phyloP scores from a whole-genome alignment of 92 coral and sea anemone genomes.

The Pocillopora meandrina region DNA sequence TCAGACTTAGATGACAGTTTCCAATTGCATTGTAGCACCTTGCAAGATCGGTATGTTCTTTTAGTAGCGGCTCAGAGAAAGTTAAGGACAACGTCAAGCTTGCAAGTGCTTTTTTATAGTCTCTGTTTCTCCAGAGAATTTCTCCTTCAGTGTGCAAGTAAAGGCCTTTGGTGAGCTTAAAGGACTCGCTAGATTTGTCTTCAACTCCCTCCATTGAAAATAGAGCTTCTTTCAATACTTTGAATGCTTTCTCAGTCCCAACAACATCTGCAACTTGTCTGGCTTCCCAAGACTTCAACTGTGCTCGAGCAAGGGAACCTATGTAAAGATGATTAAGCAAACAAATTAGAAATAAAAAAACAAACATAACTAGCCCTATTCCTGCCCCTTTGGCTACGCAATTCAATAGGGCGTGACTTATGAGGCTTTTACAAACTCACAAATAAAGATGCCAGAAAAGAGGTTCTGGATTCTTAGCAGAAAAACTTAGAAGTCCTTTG shows the following conservation, averaged over 20 bases:
- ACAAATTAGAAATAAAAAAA: too few relatives aligned
- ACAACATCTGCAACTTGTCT: conserved; percentile 35
- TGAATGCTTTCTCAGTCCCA: conserved; percentile 38
- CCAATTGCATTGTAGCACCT: conserved; percentile 69
- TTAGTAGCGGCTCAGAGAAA: conserved; percentile 5
- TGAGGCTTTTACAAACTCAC: too few relatives aligned
- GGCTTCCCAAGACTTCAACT: conserved; percentile 53
- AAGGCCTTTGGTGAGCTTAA: conserved; percentile 26
- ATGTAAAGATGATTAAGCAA: neutral
- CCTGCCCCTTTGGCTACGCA: too few relatives aligned
- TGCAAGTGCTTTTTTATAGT: conserved; percentile 10
- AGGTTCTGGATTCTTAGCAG: too few relatives aligned
- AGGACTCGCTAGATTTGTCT: conserved; percentile 13
- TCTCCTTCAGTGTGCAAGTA: conserved; percentile 41
- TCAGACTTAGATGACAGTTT: conserved; percentile 47
- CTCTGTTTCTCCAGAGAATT: conserved; percentile 8
- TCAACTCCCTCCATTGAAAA: conserved; percentile 32
- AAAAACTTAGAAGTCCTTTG: too few relatives aligned
- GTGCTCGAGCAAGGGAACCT: neutral
- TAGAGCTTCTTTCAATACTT: conserved; percentile 44
- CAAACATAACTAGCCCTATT: too few relatives aligned
- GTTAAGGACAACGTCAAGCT: conserved; percentile 35
- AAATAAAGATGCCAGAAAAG: too few relatives aligned
- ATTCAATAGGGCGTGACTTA: too few relatives aligned
- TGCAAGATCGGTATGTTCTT: conserved; percentile 46